Conservation (phyloP, 2,888 invertebrate species). For the Iphiclides podalirius region DNA sequence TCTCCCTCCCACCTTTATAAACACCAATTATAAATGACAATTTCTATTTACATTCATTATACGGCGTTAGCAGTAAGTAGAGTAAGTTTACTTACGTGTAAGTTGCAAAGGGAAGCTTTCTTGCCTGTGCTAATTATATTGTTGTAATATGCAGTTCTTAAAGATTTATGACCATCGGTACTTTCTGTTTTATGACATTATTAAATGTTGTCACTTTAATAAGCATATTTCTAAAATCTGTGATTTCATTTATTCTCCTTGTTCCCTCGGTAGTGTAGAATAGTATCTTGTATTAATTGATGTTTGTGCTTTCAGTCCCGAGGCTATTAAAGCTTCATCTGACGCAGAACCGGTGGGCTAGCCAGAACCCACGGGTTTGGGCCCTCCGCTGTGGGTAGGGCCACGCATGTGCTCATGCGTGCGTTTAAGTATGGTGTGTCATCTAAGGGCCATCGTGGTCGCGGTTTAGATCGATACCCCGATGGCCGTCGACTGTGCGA, state of each 20-base stretch:
- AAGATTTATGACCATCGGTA: neutral
- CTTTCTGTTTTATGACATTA: neutral
- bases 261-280: too few species aligned
- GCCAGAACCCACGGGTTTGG: too few species aligned
- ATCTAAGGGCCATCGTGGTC: too few species aligned
- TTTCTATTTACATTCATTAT: constrained; percentile 3
- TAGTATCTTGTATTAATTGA: too few species aligned
- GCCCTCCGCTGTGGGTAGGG: too few species aligned
- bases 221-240: constrained; percentile 11
- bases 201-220: constrained; percentile 18
- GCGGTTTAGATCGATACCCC: too few species aligned
- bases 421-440: too few species aligned
- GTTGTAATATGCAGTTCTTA: constrained; percentile 4
- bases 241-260: constrained; percentile 8
- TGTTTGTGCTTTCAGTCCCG: too few species aligned
- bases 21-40: constrained; percentile 14
- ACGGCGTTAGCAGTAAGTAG: neutral
- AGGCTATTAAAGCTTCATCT: too few species aligned
- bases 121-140: constrained; percentile 8
- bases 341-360: too few species aligned
- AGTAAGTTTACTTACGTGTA: constrained; percentile 17
- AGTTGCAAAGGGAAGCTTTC: constrained; percentile 14
- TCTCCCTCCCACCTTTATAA: constrained; percentile 22
- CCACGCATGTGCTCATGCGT: too few species aligned
- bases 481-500: too few species aligned